Evolutionary conservation across 2,113 vertebrate species (phyloP).

Genomic region (Cichladusa arquata): DNA sequence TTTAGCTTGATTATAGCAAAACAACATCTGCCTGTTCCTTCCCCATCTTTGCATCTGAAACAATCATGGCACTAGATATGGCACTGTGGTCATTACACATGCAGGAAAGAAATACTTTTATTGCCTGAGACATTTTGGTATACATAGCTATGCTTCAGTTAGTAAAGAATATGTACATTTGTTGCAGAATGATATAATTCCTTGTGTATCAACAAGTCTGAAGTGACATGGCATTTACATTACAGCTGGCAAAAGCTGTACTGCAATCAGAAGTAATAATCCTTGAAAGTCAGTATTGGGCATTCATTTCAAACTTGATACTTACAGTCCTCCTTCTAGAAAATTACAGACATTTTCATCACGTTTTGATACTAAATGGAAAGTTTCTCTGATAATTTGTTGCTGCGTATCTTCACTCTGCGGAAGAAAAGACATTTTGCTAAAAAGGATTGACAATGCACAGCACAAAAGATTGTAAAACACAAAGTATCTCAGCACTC

Average conservation of each 20-base stretch:
- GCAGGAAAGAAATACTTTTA: fast-evolving
- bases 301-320: slow-evolving; percentile 44
- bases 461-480: neutral
- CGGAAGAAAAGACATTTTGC: slow-evolving; percentile 21
- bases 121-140: neutral
- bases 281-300: neutral
- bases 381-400: slow-evolving; percentile 98
- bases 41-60: neutral
- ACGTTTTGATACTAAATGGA: slow-evolving; percentile 96
- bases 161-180: neutral
- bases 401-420: slow-evolving; percentile 98
- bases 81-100: neutral
- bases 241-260: neutral
- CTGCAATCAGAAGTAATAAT: neutral
- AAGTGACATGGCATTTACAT: neutral
- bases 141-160: neutral
- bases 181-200: neutral
- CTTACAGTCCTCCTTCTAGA: slow-evolving; percentile 94
- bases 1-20: neutral
- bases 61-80: neutral
- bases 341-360: slow-evolving; percentile 99
- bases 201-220: neutral
- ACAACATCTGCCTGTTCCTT: neutral
- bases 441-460: neutral
- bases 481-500: neutral